Percentiles rank a stretch among this genome's conserved stretches.
phyloP scores from a whole-genome alignment of 1,140 invertebrate species.

The Delia radicum region DNA sequence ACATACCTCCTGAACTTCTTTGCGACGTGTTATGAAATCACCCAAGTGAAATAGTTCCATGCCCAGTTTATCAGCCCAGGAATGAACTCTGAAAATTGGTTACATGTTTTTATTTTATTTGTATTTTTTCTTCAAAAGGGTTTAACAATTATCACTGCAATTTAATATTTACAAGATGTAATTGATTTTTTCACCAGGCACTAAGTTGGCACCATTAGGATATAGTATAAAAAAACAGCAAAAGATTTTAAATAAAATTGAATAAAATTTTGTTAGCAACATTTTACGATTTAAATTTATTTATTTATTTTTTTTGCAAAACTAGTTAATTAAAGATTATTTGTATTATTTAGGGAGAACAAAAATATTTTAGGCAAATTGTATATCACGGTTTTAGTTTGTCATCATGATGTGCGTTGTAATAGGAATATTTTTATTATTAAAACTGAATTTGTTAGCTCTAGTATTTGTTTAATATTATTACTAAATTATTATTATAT shows the following conservation, averaged over 20 bases:
- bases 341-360: neutral
- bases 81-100: constrained; percentile 61
- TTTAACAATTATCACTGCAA: neutral
- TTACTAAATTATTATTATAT: neutral
- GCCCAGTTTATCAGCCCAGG: constrained; percentile 72
- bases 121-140: neutral
- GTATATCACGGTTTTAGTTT: neutral
- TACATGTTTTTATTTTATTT: neutral
- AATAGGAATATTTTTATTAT: neutral
- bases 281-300: too few relatives aligned
- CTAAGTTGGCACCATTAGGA: constrained; percentile 28
- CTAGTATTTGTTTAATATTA: neutral
- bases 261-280: neutral
- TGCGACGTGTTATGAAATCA: constrained; percentile 70
- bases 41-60: constrained; percentile 71
- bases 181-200: constrained; percentile 47
- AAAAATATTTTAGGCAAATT: neutral
- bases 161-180: constrained; percentile 48
- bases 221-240: constrained; percentile 27
- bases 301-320: neutral
- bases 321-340: too few relatives aligned
- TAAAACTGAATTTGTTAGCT: too few relatives aligned
- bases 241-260: neutral
- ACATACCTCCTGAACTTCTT: constrained; percentile 68
- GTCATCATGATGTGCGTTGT: neutral